These are phyloP conservation scores for Papilio elwesi DNA, from an alignment of 2,888 invertebrate genomes.

Conservation along the genomic window DNA sequence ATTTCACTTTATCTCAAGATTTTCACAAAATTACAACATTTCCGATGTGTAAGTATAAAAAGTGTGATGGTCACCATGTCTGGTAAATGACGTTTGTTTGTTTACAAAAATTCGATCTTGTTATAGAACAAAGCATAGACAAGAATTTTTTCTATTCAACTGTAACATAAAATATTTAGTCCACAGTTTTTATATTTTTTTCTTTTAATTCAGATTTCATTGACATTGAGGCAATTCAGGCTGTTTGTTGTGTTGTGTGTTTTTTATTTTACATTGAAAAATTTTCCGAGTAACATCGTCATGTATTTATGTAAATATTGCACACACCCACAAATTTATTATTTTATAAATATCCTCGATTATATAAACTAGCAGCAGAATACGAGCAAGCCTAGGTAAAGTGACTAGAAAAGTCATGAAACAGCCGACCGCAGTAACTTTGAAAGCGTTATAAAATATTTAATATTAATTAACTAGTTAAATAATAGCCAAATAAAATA, in stretches of 20 bases:
- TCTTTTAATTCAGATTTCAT: neutral
- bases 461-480: neutral
- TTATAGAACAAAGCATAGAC: too few relatives aligned
- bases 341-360: neutral
- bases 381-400: conserved; percentile 23
- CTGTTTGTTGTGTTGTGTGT: too few relatives aligned
- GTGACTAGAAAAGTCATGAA: conserved; percentile 38
- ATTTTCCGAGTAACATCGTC: neutral
- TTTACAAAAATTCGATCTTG: too few relatives aligned
- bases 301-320: conserved; percentile 14
- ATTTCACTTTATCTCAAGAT: too few relatives aligned
- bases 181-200: neutral
- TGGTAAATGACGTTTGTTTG: too few relatives aligned
- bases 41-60: too few relatives aligned
- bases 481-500: neutral
- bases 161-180: too few relatives aligned
- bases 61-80: too few relatives aligned
- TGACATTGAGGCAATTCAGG: neutral
- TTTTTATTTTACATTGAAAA: too few relatives aligned
- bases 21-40: too few relatives aligned
- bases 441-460: conserved; percentile 21
- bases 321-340: conserved; percentile 9
- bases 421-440: conserved; percentile 24
- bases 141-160: too few relatives aligned
- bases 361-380: neutral